Conservation (phyloP, 1,140 invertebrate genomes). For the Magallana gigas region DNA sequence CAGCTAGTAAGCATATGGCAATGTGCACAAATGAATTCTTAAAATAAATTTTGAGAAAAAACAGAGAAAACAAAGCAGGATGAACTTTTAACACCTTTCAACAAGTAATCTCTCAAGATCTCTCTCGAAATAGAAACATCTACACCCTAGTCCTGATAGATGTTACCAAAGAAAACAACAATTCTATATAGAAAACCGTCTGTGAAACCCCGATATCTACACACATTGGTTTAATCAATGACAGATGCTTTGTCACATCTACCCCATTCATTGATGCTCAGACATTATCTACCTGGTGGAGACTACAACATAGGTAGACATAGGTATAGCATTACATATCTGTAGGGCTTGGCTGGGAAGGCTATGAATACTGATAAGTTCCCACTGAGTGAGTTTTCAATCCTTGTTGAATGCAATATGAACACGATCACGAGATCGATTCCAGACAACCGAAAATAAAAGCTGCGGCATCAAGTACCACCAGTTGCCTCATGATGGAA, state of each 20-base stretch:
- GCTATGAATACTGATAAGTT: not conserved
- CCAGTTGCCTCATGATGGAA: conserved; percentile 1
- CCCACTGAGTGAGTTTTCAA: not conserved
- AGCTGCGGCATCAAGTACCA: not conserved
- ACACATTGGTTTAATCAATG: not conserved
- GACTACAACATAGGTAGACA: not conserved
- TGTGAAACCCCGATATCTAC: not conserved
- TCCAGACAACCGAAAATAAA: not conserved
- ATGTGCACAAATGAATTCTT: no score
- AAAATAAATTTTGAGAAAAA: no score
- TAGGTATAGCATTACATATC: not conserved
- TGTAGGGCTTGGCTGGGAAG: not conserved
- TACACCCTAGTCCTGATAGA: not conserved
- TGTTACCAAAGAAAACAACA: not conserved
- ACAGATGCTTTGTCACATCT: not conserved
- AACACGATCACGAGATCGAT: not conserved
- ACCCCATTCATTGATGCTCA: not conserved
- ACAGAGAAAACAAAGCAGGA: no score
- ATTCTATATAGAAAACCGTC: not conserved
- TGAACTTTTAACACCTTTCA: no score
- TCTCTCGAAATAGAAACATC: no score
- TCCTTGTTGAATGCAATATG: not conserved
- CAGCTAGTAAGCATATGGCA: no score
- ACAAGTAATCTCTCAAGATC: no score
- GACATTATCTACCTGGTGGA: not conserved